A percentile compares a stretch with the other conserved stretches of the same genome.
phyloP scores from a whole-genome alignment of 92 coral and sea anemone species.

The Palythoa grandis region DNA sequence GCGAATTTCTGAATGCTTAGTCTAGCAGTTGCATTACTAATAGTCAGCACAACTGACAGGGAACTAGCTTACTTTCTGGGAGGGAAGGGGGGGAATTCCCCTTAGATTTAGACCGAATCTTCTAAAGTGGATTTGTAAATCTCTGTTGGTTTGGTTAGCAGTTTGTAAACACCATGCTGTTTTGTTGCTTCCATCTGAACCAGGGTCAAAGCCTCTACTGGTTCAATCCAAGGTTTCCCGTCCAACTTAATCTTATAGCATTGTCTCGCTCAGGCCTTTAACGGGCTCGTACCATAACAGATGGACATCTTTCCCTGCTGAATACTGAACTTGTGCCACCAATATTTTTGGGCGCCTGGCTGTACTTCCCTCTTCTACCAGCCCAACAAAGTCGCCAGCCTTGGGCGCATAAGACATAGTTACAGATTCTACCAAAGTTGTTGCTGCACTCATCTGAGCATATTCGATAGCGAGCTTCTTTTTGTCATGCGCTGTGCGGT shows the following conservation, averaged over 20 bases:
- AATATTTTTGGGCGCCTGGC: background rate
- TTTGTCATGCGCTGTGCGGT: background rate
- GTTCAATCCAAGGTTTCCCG: constrained; percentile 11
- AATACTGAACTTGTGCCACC: constrained; percentile 6
- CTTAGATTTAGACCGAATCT: background rate
- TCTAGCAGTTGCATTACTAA: too few relatives aligned
- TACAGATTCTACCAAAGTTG: background rate
- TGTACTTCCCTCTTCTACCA: background rate
- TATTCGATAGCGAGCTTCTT: constrained; percentile 4
- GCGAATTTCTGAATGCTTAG: background rate
- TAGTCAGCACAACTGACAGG: too few relatives aligned
- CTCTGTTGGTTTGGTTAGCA: background rate
- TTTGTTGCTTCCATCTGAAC: background rate
- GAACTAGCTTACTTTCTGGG: too few relatives aligned
- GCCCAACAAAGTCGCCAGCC: constrained; percentile 3
- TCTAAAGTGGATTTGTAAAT: background rate
- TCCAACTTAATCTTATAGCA: background rate
- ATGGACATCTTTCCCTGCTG: constrained; percentile 1
- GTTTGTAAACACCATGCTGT: background rate
- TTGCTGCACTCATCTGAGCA: background rate
- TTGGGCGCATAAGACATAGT: background rate
- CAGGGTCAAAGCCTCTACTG: background rate
- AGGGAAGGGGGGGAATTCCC: too few relatives aligned
- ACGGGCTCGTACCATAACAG: constrained; percentile 15
- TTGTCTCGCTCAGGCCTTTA: too few relatives aligned